A percentile compares a stretch with the other conserved stretches of the same genome.
Evolutionary conservation across 2,888 invertebrate species (phyloP).

Genomic region (Rambutsinella grinnellia): DNA sequence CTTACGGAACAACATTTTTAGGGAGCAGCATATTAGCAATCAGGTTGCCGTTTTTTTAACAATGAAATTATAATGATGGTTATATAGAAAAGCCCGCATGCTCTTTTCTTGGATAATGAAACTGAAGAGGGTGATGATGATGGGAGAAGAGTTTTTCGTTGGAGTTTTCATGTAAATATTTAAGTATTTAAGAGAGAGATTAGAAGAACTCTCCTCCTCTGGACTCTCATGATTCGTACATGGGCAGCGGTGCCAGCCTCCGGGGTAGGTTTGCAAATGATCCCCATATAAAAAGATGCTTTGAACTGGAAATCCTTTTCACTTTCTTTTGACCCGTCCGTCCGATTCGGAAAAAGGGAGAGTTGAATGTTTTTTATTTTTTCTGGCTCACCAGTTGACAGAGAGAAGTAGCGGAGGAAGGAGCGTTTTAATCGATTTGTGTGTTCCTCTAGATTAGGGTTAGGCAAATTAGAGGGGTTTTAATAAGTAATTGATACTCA

Average conservation of each 20-base stretch:
- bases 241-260: slow-evolving; percentile 35
- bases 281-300: slow-evolving; percentile 62
- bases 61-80: too few relatives aligned
- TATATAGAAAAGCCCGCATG: not conserved
- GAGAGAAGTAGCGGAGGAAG: not conserved
- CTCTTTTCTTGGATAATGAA: not conserved
- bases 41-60: not conserved
- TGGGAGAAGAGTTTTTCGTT: not conserved
- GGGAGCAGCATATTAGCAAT: not conserved
- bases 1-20: not conserved
- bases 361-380: slow-evolving; percentile 33
- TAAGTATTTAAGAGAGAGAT: not conserved
- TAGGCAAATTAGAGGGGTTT: slow-evolving; percentile 23
- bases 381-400: not conserved
- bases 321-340: slow-evolving; percentile 57
- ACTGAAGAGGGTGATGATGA: not conserved
- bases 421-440: not conserved
- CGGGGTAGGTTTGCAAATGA: slow-evolving; percentile 48
- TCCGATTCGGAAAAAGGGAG: slow-evolving; percentile 52
- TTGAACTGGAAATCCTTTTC: slow-evolving; percentile 63
- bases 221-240: slow-evolving; percentile 46
- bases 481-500: slow-evolving; percentile 35
- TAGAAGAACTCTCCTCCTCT: slow-evolving; percentile 51
- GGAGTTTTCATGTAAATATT: not conserved
- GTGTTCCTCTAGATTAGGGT: slow-evolving; percentile 2